These are phyloP conservation scores for Yponomeuta malinellus DNA, from an alignment of 2,888 invertebrate genomes.

Conservation along the genomic window DNA sequence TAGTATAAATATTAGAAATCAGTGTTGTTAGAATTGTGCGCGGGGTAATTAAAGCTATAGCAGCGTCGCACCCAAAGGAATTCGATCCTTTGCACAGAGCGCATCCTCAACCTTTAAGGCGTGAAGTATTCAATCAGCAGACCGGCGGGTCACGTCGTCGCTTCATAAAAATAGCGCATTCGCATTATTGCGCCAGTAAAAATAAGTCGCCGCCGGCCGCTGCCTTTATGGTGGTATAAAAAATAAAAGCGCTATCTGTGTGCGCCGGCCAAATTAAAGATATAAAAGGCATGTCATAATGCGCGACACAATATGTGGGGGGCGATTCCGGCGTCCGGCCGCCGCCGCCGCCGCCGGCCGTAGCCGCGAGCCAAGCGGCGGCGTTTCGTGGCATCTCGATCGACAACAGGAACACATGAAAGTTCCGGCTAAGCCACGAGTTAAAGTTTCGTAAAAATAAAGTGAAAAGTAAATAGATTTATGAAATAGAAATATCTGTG, in stretches of 20 bases:
- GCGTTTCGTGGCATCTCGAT: background rate
- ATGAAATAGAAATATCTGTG: too few relatives aligned
- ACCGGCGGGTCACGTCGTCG: background rate
- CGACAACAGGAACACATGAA: background rate
- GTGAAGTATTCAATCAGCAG: background rate
- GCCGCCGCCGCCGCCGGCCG: background rate
- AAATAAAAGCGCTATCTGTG: slow-evolving; percentile 8
- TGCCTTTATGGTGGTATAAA: slow-evolving; percentile 5
- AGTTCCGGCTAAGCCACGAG: too few relatives aligned
- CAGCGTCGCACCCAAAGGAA: background rate
- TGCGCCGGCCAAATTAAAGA: slow-evolving; percentile 9
- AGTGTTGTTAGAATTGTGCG: background rate
- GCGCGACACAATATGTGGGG: slow-evolving; percentile 2
- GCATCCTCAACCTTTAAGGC: background rate
- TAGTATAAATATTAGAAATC: background rate
- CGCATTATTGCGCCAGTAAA: background rate
- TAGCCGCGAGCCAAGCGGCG: background rate
- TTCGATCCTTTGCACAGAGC: background rate
- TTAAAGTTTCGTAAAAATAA: too few relatives aligned
- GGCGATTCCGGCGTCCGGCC: background rate
- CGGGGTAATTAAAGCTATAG: background rate
- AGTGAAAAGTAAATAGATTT: too few relatives aligned
- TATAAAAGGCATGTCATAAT: slow-evolving; percentile 14
- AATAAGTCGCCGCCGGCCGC: slow-evolving; percentile 6
- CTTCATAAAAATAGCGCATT: slow-evolving; percentile 8